These are phyloP conservation scores for Pseudoips prasinana DNA, from an alignment of 2,888 invertebrate genomes.

Conservation along the genomic window DNA sequence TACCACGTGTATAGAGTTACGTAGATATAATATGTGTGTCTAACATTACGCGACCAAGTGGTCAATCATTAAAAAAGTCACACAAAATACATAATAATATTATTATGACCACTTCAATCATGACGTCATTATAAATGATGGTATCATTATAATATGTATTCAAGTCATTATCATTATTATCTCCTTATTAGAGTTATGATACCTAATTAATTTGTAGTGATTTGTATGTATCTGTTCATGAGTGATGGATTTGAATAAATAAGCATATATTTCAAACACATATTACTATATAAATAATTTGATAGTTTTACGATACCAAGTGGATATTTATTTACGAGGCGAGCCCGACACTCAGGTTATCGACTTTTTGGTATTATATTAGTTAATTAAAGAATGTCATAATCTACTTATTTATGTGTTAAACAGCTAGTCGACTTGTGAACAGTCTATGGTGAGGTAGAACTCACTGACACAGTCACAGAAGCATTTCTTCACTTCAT, in stretches of 20 bases:
- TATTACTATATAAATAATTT: constrained; percentile 26
- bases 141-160: constrained; percentile 3
- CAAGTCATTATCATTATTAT: constrained; percentile 14
- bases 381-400: too few relatives aligned
- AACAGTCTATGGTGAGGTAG: too few relatives aligned
- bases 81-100: too few relatives aligned
- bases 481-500: too few relatives aligned
- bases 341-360: constrained; percentile 19
- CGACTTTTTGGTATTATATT: constrained; percentile 4
- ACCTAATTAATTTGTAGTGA: constrained; percentile 25
- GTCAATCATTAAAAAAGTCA: too few relatives aligned
- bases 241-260: constrained; percentile 32
- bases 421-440: too few relatives aligned
- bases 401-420: too few relatives aligned
- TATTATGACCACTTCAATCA: too few relatives aligned
- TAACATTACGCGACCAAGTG: too few relatives aligned
- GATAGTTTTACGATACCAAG: constrained; percentile 25
- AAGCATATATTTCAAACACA: constrained; percentile 23
- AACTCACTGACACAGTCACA: too few relatives aligned
- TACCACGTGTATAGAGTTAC: too few relatives aligned
- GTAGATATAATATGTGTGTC: too few relatives aligned
- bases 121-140: constrained; percentile 7
- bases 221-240: constrained; percentile 26
- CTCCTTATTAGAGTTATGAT: constrained; percentile 16
- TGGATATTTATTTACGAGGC: constrained; percentile 22